phyloP scores from a whole-genome alignment of 2,113 vertebrate genomes.

The Macrotis lagotis region DNA sequence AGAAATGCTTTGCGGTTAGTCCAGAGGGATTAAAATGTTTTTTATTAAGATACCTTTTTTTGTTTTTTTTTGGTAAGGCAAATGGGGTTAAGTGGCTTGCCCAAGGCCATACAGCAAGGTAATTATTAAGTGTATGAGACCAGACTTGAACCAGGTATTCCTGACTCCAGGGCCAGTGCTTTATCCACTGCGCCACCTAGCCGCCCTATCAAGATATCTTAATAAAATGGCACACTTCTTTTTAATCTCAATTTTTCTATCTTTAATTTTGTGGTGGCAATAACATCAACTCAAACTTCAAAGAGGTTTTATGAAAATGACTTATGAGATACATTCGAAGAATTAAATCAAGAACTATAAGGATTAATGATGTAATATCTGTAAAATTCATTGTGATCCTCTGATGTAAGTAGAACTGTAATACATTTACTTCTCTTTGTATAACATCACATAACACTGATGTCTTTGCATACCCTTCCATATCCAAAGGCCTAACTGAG shows the following conservation, averaged over 20 bases:
- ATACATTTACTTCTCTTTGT: background rate
- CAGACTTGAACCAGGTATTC: too few species aligned
- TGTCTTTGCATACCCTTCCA: background rate
- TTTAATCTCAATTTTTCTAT: background rate
- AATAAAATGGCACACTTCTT: too few species aligned
- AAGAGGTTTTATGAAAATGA: background rate
- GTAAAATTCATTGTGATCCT: background rate
- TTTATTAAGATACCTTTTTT: too few species aligned
- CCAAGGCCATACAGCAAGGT: too few species aligned
- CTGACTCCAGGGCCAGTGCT: too few species aligned
- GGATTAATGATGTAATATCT: conserved; percentile 1
- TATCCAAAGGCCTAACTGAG: background rate
- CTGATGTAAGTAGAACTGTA: background rate
- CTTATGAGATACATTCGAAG: background rate
- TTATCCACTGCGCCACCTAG: too few species aligned
- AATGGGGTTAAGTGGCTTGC: too few species aligned
- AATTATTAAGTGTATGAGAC: too few species aligned
- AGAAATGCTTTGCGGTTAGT: too few species aligned
- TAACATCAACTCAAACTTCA: background rate
- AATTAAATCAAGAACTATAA: background rate
- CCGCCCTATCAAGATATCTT: too few species aligned
- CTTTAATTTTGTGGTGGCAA: background rate
- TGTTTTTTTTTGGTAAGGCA: too few species aligned
- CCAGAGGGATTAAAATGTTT: too few species aligned
- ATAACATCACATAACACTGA: background rate